Conservation (phyloP, 2,888 invertebrate species). For the Plebejus anna region DNA sequence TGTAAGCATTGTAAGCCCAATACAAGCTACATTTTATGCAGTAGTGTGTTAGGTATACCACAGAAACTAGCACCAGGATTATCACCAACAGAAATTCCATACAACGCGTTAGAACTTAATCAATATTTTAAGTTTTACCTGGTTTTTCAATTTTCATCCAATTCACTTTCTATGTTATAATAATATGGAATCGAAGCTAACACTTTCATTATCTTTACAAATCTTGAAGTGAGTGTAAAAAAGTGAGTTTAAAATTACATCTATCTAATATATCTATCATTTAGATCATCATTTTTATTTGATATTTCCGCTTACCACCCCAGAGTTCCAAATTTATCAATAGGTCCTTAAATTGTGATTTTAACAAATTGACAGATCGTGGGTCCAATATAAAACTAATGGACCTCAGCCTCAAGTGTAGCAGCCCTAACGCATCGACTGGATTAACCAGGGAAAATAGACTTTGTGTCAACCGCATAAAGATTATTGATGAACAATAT, state of each 20-base stretch:
- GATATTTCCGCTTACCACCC: conserved; percentile 8
- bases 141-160: not conserved
- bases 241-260: not conserved
- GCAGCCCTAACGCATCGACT: not conserved
- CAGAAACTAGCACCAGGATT: not conserved
- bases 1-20: too few relatives aligned
- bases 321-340: conserved; percentile 11
- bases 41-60: too few relatives aligned
- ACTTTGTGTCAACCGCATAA: conserved; percentile 11
- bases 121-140: not conserved
- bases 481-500: not conserved
- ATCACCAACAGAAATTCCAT: not conserved
- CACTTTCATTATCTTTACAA: too few relatives aligned
- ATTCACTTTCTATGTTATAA: not conserved
- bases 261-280: too few relatives aligned
- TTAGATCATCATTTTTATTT: not conserved
- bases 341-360: conserved; percentile 27
- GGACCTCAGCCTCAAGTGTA: conserved; percentile 31
- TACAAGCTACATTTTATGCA: too few relatives aligned
- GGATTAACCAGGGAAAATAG: not conserved
- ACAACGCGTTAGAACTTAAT: not conserved
- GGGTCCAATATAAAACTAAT: conserved; percentile 42
- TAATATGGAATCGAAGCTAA: too few relatives aligned
- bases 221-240: too few relatives aligned
- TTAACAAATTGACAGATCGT: conserved; percentile 35